Evolutionary conservation across 2,888 invertebrate species (phyloP).

Genomic region (Eupithecia tripunctaria): DNA sequence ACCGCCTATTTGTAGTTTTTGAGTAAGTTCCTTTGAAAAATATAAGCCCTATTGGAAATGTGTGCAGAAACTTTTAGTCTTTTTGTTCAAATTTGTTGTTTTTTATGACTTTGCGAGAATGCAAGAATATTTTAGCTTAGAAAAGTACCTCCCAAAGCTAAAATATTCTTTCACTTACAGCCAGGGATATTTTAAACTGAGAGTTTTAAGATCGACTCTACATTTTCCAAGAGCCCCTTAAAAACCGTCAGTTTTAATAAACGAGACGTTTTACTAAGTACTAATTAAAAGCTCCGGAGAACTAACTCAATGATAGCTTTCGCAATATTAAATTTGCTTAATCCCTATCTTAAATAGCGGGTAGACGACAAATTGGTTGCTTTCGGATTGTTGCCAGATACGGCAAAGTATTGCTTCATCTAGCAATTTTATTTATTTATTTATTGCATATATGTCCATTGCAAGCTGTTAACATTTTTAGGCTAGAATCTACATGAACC

Average conservation of each 20-base stretch:
- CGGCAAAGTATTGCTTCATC: not conserved
- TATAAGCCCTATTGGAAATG: not conserved
- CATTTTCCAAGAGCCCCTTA: slow-evolving; percentile 12
- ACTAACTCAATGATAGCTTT: slow-evolving; percentile 35
- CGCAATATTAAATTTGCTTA: slow-evolving; percentile 56
- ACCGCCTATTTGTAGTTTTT: not conserved
- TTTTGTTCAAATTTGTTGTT: not conserved
- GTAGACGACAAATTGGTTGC: slow-evolving; percentile 58
- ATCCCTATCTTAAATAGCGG: slow-evolving; percentile 51
- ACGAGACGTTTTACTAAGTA: slow-evolving; percentile 21
- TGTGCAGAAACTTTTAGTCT: not conserved
- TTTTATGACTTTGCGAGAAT: not conserved
- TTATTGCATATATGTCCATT: no score
- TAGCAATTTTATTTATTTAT: no score
- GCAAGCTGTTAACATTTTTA: no score
- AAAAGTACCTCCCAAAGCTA: no score
- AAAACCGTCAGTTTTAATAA: slow-evolving; percentile 18
- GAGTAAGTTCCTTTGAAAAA: not conserved
- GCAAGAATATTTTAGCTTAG: no score
- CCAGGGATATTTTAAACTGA: not conserved
- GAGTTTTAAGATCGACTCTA: not conserved
- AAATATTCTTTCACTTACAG: not conserved
- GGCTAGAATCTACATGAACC: no score
- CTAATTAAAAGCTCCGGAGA: slow-evolving; percentile 33
- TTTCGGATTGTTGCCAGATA: slow-evolving; percentile 47